Evolutionary conservation across 2,888 invertebrate species (phyloP).

Genomic region (Andricus curvator): DNA sequence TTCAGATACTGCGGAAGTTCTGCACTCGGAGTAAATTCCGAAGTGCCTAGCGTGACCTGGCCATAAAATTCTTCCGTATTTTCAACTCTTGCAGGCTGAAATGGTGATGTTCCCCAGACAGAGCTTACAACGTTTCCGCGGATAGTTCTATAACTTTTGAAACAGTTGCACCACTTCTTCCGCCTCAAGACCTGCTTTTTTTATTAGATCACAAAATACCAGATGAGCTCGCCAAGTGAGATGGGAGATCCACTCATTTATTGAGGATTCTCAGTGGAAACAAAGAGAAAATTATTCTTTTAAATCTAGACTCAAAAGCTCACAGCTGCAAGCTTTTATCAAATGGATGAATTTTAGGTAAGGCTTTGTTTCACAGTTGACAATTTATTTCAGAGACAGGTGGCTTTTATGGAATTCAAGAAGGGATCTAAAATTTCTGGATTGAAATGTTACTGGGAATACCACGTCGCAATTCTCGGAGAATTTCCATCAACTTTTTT

Average conservation of each 20-base stretch:
- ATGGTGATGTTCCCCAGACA: constrained; percentile 2
- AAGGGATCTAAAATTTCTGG: not conserved
- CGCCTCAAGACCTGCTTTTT: not conserved
- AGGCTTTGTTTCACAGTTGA: not conserved
- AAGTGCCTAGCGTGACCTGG: constrained; percentile 20
- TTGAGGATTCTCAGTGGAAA: not conserved
- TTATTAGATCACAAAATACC: not conserved
- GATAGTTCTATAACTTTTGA: not conserved
- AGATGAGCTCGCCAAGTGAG: not conserved
- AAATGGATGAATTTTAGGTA: too few relatives aligned
- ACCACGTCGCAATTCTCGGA: not conserved
- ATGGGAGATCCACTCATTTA: not conserved
- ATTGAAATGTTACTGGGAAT: not conserved
- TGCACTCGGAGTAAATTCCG: not conserved
- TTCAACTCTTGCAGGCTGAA: constrained; percentile 7
- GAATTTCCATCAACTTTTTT: not conserved
- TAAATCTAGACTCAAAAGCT: too few relatives aligned
- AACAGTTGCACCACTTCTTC: not conserved
- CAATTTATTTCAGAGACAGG: not conserved
- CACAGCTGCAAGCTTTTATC: too few relatives aligned
- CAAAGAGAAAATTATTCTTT: too few relatives aligned
- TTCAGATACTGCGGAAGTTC: not conserved
- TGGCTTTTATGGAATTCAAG: not conserved
- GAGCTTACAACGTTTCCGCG: not conserved
- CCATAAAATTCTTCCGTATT: constrained; percentile 31